Conservation (phyloP, 2,888 invertebrate species). For the Phlogophora meticulosa region DNA sequence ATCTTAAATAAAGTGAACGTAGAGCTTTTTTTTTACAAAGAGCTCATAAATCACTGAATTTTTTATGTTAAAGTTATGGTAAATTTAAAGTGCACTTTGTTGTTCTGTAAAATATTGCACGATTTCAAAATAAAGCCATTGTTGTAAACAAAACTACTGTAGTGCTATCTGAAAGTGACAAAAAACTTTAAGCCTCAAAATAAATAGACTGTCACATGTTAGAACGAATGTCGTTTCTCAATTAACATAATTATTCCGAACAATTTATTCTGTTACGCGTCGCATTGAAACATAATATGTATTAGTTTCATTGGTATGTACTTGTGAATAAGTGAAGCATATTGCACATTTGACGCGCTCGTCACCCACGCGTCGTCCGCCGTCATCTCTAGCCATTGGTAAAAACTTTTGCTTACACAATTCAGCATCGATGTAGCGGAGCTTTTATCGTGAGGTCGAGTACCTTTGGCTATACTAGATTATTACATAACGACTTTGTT, state of each 20-base stretch:
- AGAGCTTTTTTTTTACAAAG: background rate
- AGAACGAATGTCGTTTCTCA: conserved; percentile 51
- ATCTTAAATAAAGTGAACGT: background rate
- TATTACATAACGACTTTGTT: conserved; percentile 61
- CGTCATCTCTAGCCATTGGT: conserved; percentile 59
- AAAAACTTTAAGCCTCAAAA: conserved; percentile 42
- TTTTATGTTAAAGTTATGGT: conserved; percentile 4
- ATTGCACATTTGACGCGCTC: conserved; percentile 61
- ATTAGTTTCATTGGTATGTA: conserved; percentile 60
- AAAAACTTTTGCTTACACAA: conserved; percentile 67
- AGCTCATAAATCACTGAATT: conserved; percentile 22
- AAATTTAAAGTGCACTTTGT: conserved; percentile 10
- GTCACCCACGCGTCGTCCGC: conserved; percentile 58
- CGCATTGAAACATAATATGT: conserved; percentile 62
- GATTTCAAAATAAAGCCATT: conserved; percentile 20
- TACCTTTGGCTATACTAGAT: conserved; percentile 56
- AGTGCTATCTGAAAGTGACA: conserved; percentile 20
- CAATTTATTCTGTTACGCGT: conserved; percentile 61
- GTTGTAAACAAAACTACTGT: conserved; percentile 12
- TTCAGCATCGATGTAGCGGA: conserved; percentile 49
- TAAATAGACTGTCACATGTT: conserved; percentile 54
- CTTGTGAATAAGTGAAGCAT: conserved; percentile 60
- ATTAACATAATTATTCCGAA: conserved; percentile 61
- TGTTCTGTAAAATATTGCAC: conserved; percentile 7
- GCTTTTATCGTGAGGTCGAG: conserved; percentile 63